Percentiles rank a stretch among this genome's conserved stretches.
phyloP scores from a whole-genome alignment of 2,888 invertebrate genomes.

The Hoplodrina blanda region DNA sequence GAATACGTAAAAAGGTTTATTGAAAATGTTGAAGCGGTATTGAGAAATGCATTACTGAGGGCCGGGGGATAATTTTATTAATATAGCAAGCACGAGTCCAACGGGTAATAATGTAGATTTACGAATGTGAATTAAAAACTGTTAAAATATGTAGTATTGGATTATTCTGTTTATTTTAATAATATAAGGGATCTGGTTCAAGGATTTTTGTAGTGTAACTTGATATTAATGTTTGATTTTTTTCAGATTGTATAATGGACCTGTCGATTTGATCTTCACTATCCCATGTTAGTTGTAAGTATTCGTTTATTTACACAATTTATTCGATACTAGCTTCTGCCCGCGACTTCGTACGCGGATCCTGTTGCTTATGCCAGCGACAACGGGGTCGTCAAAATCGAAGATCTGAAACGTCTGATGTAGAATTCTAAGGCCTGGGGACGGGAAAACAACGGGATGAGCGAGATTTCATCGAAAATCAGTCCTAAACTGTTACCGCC shows the following conservation, averaged over 20 bases:
- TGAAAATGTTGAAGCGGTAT: constrained; percentile 27
- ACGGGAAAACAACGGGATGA: no score
- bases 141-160: constrained; percentile 3
- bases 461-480: no score
- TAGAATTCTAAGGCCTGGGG: no score
- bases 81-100: constrained; percentile 24
- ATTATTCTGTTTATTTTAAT: neutral
- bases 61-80: constrained; percentile 38
- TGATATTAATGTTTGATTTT: neutral
- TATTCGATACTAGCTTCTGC: no score
- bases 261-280: no score
- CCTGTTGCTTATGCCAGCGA: no score
- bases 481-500: no score
- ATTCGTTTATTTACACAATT: no score
- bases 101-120: constrained; percentile 24
- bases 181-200: constrained; percentile 6
- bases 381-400: no score
- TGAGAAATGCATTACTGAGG: constrained; percentile 35
- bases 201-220: neutral
- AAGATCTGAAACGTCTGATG: no score
- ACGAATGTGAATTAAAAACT: constrained; percentile 28
- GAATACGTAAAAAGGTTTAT: constrained; percentile 43
- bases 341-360: no score
- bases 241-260: neutral
- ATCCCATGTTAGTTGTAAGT: no score